These are phyloP conservation scores for Pristionchus maxplancki DNA, from an alignment of 2,888 invertebrate species.

Conservation along the genomic window DNA sequence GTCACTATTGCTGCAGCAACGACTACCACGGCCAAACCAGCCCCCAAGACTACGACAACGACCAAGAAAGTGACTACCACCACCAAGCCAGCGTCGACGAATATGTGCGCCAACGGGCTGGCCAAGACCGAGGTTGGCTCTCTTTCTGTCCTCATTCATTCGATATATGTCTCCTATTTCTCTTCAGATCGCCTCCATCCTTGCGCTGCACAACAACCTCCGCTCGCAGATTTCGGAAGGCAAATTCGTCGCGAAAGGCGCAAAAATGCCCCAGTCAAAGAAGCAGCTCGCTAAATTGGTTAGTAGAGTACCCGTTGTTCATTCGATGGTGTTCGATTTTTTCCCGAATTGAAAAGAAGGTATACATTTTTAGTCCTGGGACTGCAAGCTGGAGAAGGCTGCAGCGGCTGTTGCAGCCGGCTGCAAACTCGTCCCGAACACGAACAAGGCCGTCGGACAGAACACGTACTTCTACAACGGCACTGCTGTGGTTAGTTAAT, in stretches of 20 bases:
- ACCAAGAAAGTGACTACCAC: neutral
- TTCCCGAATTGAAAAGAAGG: too few relatives aligned
- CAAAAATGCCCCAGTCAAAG: neutral
- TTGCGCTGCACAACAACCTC: neutral
- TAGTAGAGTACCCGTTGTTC: neutral
- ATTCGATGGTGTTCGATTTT: neutral
- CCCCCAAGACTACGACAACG: neutral
- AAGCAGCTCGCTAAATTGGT: neutral
- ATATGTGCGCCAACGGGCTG: neutral
- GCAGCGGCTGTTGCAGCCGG: neutral
- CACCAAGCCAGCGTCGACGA: neutral
- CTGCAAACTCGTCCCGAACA: slow-evolving; percentile 4
- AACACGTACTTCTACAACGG: slow-evolving; percentile 7
- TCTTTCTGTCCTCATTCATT: too few relatives aligned
- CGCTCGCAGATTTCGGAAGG: neutral
- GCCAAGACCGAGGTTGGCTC: neutral
- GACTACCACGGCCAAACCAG: neutral
- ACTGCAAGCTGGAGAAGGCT: slow-evolving; percentile 21
- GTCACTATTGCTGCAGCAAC: neutral
- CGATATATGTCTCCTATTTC: too few relatives aligned
- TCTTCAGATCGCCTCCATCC: neutral
- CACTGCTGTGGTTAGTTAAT: neutral
- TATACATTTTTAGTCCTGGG: slow-evolving; percentile 16
- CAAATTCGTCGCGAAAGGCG: slow-evolving; percentile 1
- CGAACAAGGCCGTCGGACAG: neutral